Percentiles rank a stretch among this genome's conserved stretches.
Conservation (phyloP, 2,113 vertebrate species). For the Lanius collurio region DNA sequence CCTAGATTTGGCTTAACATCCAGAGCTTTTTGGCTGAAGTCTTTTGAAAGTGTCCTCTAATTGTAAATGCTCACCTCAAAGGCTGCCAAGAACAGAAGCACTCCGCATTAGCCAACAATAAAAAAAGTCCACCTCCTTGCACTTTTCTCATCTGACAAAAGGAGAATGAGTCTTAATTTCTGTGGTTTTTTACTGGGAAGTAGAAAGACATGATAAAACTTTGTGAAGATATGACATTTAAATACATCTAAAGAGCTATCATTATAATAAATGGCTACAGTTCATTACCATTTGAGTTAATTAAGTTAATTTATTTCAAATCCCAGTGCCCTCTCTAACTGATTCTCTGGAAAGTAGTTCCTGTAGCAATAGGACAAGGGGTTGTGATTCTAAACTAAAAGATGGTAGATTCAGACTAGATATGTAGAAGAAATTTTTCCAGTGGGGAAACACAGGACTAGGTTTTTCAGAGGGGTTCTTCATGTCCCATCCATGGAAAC, state of each 20-base stretch:
- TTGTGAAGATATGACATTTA: conserved; percentile 5
- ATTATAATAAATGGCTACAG: not conserved
- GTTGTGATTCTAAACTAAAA: not conserved
- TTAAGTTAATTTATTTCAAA: not conserved
- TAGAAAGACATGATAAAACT: not conserved
- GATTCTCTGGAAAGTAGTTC: not conserved
- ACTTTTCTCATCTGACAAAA: not conserved
- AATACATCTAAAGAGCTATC: not conserved
- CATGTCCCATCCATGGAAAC: not conserved
- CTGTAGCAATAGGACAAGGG: not conserved
- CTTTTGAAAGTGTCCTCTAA: not conserved
- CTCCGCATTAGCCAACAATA: not conserved
- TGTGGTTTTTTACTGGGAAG: not conserved
- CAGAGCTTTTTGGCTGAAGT: not conserved
- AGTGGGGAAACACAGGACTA: not conserved
- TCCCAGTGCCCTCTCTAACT: not conserved
- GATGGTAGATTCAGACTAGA: not conserved
- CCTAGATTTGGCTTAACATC: not conserved
- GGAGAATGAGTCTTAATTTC: not conserved
- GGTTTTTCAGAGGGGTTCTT: not conserved
- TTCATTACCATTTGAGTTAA: not conserved
- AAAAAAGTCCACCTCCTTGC: not conserved
- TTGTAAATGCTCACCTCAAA: not conserved
- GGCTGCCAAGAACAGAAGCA: not conserved
- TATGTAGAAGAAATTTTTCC: not conserved